A percentile compares a stretch with the other conserved stretches of the same genome.
Evolutionary conservation across 2,113 vertebrate genomes (phyloP).

Genomic region (Seriola rivoliana): DNA sequence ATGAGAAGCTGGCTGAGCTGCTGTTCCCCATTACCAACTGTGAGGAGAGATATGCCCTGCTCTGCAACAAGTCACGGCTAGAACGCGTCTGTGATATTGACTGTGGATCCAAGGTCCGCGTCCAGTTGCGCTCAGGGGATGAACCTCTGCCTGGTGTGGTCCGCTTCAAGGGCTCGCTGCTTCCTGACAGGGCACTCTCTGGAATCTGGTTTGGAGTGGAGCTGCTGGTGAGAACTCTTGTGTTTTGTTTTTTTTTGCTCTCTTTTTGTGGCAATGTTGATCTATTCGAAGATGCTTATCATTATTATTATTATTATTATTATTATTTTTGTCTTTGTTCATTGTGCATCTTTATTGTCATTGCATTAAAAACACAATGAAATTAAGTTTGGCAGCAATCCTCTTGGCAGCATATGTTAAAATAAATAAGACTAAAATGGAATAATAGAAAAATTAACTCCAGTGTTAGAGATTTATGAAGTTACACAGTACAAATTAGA

Average conservation of each 20-base stretch:
- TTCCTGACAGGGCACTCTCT: constrained; percentile 92
- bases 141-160: constrained; percentile 95
- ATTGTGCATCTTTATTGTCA: not conserved
- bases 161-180: constrained; percentile 93
- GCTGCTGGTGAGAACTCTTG: constrained; percentile 89
- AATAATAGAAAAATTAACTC: not conserved
- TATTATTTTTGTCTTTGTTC: not conserved
- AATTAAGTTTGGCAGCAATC: too few relatives aligned
- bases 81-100: constrained; percentile 92
- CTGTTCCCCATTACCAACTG: constrained; percentile 98
- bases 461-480: not conserved
- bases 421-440: too few relatives aligned
- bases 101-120: constrained; percentile 92
- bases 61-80: constrained; percentile 89
- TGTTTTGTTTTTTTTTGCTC: not conserved
- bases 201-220: constrained; percentile 98
- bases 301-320: not conserved
- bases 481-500: not conserved
- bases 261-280: not conserved
- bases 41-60: constrained; percentile 93
- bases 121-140: constrained; percentile 94
- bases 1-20: constrained; percentile 93
- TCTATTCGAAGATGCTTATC: not conserved
- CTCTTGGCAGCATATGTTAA: too few relatives aligned
- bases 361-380: too few relatives aligned